phyloP scores from a whole-genome alignment of 1,140 invertebrate genomes.

The Metaphire vulgaris region DNA sequence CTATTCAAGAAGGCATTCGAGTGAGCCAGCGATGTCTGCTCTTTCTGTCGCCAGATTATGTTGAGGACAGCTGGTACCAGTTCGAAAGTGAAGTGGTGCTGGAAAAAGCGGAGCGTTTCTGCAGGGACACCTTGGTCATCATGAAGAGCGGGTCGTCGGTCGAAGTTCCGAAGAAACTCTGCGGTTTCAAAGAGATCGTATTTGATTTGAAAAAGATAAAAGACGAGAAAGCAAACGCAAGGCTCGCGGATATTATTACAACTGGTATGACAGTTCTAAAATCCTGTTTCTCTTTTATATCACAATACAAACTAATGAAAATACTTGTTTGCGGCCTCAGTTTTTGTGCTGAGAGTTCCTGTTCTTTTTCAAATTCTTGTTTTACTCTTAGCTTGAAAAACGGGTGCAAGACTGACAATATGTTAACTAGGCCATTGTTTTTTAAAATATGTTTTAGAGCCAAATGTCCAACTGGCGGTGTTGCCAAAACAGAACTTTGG shows the following conservation, averaged over 20 bases:
- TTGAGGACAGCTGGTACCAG: neutral
- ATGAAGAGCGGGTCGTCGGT: neutral
- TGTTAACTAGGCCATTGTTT: no score
- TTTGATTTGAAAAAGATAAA: neutral
- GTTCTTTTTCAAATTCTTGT: no score
- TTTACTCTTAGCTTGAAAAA: no score
- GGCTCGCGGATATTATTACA: neutral
- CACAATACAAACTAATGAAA: no score
- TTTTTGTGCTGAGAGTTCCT: no score
- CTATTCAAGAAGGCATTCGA: neutral
- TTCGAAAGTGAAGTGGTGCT: neutral
- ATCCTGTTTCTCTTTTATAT: no score
- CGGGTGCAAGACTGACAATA: no score
- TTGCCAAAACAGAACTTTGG: neutral
- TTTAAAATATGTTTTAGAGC: no score
- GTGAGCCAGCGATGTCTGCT: neutral
- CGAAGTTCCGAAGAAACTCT: neutral
- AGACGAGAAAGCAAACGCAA: neutral
- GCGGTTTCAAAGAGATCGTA: neutral
- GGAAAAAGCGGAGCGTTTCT: neutral
- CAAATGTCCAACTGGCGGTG: no score
- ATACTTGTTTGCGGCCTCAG: no score
- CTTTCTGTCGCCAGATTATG: neutral
- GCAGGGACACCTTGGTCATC: neutral
- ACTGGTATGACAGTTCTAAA: no score